phyloP scores from a whole-genome alignment of 2,888 invertebrate genomes.

The Tinea semifulvella region DNA sequence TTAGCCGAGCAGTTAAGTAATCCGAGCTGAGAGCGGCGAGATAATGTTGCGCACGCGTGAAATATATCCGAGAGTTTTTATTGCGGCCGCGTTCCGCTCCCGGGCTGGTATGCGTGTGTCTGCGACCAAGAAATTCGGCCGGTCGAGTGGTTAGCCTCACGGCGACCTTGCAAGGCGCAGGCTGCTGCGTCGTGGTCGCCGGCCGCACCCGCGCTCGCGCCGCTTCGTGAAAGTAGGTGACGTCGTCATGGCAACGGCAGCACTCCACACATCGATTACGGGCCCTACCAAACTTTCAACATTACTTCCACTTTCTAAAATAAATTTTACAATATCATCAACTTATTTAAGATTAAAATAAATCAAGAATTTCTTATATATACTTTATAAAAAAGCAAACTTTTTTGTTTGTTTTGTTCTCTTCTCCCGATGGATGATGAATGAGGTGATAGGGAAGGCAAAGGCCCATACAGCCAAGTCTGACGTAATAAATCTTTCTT shows the following conservation, averaged over 20 bases:
- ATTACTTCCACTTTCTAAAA: conserved; percentile 13
- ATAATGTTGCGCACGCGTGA: conserved; percentile 66
- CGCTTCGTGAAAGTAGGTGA: conserved; percentile 59
- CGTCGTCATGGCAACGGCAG: conserved; percentile 26
- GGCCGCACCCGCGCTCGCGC: conserved; percentile 26
- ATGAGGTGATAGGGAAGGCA: too few species aligned
- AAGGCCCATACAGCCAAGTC: too few species aligned
- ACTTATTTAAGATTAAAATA: too few species aligned
- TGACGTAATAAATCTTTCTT: too few species aligned
- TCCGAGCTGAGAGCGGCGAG: conserved; percentile 58
- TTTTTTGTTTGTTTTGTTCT: too few species aligned
- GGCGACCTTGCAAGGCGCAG: conserved; percentile 52
- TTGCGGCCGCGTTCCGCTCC: conserved; percentile 22
- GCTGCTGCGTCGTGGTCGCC: conserved; percentile 23
- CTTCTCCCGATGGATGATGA: too few species aligned
- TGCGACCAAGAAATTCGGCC: conserved; percentile 57
- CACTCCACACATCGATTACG: conserved; percentile 26
- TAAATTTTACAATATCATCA: conserved; percentile 13
- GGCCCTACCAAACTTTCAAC: conserved; percentile 30
- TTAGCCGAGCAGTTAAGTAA: conserved; percentile 61
- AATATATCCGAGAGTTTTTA: conserved; percentile 59
- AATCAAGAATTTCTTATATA: too few species aligned
- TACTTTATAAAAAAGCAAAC: too few species aligned
- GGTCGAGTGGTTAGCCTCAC: conserved; percentile 60
- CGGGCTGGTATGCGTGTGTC: conserved; percentile 39